Percentiles rank a stretch among this genome's conserved stretches.
phyloP scores from a whole-genome alignment of 2,797 vertebrate species.

The Microcaecilia unicolor region DNA sequence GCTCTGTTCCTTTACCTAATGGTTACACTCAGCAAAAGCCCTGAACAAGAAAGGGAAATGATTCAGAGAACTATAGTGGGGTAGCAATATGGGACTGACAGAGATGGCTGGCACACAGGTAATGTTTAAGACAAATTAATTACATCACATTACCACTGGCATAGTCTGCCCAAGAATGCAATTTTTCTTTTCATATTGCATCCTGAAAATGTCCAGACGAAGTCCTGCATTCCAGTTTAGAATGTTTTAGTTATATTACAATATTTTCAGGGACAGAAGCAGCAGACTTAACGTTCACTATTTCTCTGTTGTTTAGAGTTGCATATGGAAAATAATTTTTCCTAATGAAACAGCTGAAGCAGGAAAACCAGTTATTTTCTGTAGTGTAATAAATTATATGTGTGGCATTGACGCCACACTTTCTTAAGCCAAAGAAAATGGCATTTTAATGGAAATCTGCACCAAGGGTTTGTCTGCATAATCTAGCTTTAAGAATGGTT shows the following conservation, averaged over 20 bases:
- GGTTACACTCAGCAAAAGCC: too few species aligned
- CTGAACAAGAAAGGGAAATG: too few species aligned
- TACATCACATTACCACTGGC: too few species aligned
- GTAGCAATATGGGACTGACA: too few species aligned
- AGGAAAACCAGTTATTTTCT: too few species aligned
- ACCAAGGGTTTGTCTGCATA: conserved; percentile 25
- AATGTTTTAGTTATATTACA: conserved; percentile 33
- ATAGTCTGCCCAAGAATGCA: not conserved
- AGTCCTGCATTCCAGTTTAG: conserved; percentile 13
- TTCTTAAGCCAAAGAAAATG: conserved; percentile 31
- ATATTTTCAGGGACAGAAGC: conserved; percentile 25
- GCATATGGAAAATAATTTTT: conserved; percentile 30
- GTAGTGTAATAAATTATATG: too few species aligned
- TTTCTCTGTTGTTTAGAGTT: conserved; percentile 19
- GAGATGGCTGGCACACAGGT: too few species aligned
- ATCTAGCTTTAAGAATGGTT: too few species aligned
- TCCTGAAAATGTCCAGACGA: conserved; percentile 22
- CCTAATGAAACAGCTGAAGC: too few species aligned
- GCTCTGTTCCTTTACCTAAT: too few species aligned
- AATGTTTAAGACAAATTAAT: too few species aligned
- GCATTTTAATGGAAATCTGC: conserved; percentile 34
- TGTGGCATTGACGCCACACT: conserved; percentile 21
- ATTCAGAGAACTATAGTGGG: too few species aligned
- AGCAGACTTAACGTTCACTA: conserved; percentile 32
- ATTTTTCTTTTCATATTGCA: conserved; percentile 15